These are phyloP conservation scores for Azorinus chamasolen DNA, from an alignment of 2,888 invertebrate species.

Conservation along the genomic window DNA sequence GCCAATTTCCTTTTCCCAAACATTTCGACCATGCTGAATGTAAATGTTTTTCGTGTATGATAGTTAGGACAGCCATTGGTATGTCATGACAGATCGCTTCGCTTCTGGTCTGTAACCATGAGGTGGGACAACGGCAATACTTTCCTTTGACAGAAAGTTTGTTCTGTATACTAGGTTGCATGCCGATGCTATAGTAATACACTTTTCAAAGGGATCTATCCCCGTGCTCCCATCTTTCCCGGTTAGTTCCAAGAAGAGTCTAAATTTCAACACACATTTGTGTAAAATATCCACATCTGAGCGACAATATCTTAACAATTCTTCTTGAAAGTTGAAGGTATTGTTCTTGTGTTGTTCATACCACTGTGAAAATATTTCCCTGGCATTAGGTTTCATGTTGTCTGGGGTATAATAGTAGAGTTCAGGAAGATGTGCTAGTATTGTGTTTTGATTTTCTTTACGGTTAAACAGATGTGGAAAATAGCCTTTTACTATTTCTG, in stretches of 20 bases:
- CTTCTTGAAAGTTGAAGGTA: constrained; percentile 28
- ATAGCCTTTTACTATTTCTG: constrained; percentile 31
- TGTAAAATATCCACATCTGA: constrained; percentile 1
- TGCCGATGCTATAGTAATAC: constrained; percentile 51
- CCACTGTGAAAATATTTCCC: constrained; percentile 20
- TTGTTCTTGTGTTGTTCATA: constrained; percentile 7
- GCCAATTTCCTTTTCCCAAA: constrained; percentile 32
- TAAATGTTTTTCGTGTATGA: constrained; percentile 4
- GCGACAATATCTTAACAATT: constrained; percentile 23
- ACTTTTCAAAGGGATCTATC: constrained; percentile 47
- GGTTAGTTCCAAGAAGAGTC: constrained; percentile 17
- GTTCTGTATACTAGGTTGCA: constrained; percentile 40
- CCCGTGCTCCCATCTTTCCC: constrained; percentile 3
- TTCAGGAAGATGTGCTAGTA: constrained; percentile 9
- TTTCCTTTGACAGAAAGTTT: constrained; percentile 22
- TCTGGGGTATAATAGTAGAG: constrained; percentile 20
- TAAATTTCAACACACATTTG: constrained; percentile 2
- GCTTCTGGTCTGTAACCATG: constrained; percentile 42
- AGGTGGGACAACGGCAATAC: constrained; percentile 54
- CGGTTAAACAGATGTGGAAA: constrained; percentile 25
- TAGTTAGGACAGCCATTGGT: constrained; percentile 42
- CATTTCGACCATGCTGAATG: constrained; percentile 39
- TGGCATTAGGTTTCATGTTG: constrained; percentile 20
- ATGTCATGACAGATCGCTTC: constrained; percentile 38
- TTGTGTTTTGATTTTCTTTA: constrained; percentile 7